Evolutionary conservation across 2,888 invertebrate genomes (phyloP), one percentile per base, ranked within the genome.

Genomic region (Polymixis flavicincta): DNA sequence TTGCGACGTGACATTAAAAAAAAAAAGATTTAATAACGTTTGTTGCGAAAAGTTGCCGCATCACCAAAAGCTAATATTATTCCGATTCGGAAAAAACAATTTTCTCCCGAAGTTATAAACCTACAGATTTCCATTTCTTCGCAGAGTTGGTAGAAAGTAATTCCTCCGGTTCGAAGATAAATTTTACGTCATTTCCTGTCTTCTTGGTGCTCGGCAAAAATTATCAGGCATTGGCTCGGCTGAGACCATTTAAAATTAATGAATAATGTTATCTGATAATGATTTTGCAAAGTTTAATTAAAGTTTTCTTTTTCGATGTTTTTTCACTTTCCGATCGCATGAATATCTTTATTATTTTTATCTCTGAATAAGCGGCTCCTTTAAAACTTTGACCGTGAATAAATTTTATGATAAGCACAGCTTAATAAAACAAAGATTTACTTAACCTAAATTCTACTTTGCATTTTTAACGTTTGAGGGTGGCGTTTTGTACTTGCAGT

Each of bases 201-300:
- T 93, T 89, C 92, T 92, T 88, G 90, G 90, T 93, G 92, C 93
- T 93, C 91, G 90, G 92, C 92, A 94, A 95, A 95, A 95, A 95
- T 96, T 95, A 95, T 95, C 94, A 94, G 93, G 89, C 93, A 94
- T 95, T 94, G 94, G 92, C 93, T 92, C 90, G 92, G 90, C 93
- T 92, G 91, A 90, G 92, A 93, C 93, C 93, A 94, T 96, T 96
- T 95, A 94, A 96, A 96, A 96, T 96, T 96, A 96, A 96, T 96
- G 95, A 96, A 95, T 96, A 95, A 95, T 96, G 95, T 96, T 96
- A 96, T 96, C 96, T 94, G 94, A 95, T 96, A 95, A 96, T 94
- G 94, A 95, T 95, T 94, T 92, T 90, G 91, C 88, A 90, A 95
- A 95, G 95, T 95, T 96, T 95, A 96, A 96, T 96, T 96, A 94